phyloP scores from a whole-genome alignment of 2,888 invertebrate genomes.

The Acanthosepion esculentum region DNA sequence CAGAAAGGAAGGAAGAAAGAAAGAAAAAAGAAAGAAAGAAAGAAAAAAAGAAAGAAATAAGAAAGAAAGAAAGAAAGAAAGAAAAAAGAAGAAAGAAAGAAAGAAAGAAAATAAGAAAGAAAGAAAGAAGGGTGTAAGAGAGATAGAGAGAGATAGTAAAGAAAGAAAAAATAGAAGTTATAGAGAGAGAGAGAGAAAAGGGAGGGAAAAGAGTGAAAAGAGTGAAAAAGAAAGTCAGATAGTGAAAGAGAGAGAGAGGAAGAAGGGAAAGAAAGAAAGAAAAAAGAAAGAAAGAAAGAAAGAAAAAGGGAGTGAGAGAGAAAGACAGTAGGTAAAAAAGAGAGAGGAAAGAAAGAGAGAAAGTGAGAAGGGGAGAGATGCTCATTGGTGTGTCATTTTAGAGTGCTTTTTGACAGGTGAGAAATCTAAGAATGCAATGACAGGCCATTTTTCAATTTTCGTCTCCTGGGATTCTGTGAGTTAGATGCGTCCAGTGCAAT shows the following conservation, averaged over 20 bases:
- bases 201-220: not conserved
- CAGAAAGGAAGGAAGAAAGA: not conserved
- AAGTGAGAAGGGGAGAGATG: not conserved
- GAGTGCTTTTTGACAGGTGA: too few relatives aligned
- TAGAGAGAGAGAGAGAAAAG: not conserved
- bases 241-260: too few relatives aligned
- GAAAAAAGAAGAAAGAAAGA: not conserved
- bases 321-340: not conserved
- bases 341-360: not conserved
- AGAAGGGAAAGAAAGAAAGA: too few relatives aligned
- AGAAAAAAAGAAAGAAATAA: too few relatives aligned
- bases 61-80: too few relatives aligned
- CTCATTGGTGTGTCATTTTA: slow-evolving; percentile 45
- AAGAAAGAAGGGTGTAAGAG: too few relatives aligned
- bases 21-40: not conserved
- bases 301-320: not conserved
- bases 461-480: too few relatives aligned
- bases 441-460: too few relatives aligned
- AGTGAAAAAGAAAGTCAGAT: too few relatives aligned
- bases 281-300: not conserved
- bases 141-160: too few relatives aligned
- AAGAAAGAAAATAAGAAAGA: not conserved
- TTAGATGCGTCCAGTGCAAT: too few relatives aligned
- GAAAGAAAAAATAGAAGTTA: not conserved
- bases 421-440: too few relatives aligned